Evolutionary conservation across 2,888 invertebrate species (phyloP), one percentile per base, ranked within the genome.

Genomic region (Hirtodrosophila duncani): DNA sequence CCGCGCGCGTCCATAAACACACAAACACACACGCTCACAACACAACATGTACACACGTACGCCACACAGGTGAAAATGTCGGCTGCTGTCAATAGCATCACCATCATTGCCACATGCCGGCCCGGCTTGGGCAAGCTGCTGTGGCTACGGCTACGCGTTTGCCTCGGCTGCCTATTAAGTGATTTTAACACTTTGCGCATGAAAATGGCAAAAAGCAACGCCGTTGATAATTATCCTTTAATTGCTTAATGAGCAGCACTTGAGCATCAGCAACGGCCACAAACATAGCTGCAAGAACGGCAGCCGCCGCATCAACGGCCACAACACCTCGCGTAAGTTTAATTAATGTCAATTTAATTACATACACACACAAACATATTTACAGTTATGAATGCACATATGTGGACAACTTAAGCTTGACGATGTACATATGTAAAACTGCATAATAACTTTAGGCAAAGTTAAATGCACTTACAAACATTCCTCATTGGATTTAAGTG

Each of bases 141-240:
- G 21, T 20, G 34, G 34, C 34, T 21, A 23, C 13, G 13, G 11
- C 29, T 11, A 10, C 13, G 30, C 23, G 8, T 14, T 36, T 8
- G 45, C 34, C 21, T 26, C 57, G 55, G 50, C 58, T 41, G 75
- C 79, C 71, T 81, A 81, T 77, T 77, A 77, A 77, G 75, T 77
- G 75, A 77, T 77, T 77, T 77, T 81, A 77, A 77, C 75, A 77
- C 75, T 79, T 81, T 74, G 67, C 79, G 70, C 75, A 81, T 78
- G 79, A 77, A 81, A 81, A 78, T 74, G 78, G 70, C 79, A 81
- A 74, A 75, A 78, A 80, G 72, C 72, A 80, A 69, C 65, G 63
- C 55, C 61, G 70, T 50, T 81, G 81, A 78, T 81, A 77, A 77
- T 77, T 77, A 77, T 77, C 71, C 75, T 67, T 77, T 77, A 77